phyloP scores from a whole-genome alignment of 2,888 invertebrate species.

The Aplocera efformata region DNA sequence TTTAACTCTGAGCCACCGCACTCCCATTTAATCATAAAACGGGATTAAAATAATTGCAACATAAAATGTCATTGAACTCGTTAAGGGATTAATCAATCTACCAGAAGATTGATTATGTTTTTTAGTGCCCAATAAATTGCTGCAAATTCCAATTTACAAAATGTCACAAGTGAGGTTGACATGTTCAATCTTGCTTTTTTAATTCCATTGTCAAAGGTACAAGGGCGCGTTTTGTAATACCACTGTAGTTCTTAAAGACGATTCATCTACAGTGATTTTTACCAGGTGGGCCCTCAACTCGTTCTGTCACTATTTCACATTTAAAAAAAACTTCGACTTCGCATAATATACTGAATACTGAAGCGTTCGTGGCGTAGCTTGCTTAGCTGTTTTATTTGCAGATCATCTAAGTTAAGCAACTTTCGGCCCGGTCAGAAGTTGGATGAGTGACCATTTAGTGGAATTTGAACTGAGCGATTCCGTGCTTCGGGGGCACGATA shows the following conservation, averaged over 20 bases:
- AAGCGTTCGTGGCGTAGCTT: too few relatives aligned
- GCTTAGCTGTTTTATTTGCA: too few relatives aligned
- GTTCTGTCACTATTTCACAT: too few relatives aligned
- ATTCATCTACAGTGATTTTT: neutral
- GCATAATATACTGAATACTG: too few relatives aligned
- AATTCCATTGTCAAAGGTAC: constrained; percentile 47
- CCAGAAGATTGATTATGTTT: constrained; percentile 37
- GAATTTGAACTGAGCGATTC: too few relatives aligned
- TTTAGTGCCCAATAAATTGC: constrained; percentile 38
- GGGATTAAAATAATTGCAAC: constrained; percentile 7
- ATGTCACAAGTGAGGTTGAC: constrained; percentile 53
- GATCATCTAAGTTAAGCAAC: too few relatives aligned
- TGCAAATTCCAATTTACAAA: constrained; percentile 54
- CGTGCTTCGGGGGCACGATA: too few relatives aligned
- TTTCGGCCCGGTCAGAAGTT: too few relatives aligned
- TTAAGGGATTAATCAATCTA: constrained; percentile 40
- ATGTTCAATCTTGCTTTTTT: constrained; percentile 44
- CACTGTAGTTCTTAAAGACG: constrained; percentile 7
- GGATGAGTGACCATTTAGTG: too few relatives aligned
- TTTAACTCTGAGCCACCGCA: too few relatives aligned
- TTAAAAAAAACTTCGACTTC: too few relatives aligned
- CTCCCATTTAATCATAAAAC: constrained; percentile 1
- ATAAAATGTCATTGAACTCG: constrained; percentile 31
- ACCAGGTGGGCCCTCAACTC: too few relatives aligned
- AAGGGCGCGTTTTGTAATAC: neutral